Percentiles rank a stretch among this genome's conserved stretches.
Conservation (phyloP, 2,113 vertebrate genomes). For the Scomber colias region DNA sequence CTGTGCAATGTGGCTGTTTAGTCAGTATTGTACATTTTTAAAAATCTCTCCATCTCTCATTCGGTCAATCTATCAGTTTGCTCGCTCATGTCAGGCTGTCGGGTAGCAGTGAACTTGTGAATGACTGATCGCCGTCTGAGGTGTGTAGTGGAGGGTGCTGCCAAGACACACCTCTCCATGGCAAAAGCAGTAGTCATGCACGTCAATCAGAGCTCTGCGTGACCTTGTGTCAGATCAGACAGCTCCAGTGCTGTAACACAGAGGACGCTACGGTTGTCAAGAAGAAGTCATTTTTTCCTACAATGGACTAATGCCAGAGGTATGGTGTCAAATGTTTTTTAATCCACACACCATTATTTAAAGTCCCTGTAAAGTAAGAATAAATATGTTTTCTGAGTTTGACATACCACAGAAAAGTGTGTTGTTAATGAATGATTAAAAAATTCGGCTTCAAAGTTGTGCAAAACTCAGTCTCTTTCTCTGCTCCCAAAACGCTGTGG, state of each 20-base stretch:
- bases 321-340: neutral
- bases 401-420: too few species aligned
- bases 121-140: conserved; percentile 73
- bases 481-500: too few species aligned
- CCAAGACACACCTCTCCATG: conserved; percentile 59
- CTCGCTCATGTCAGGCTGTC: conserved; percentile 64
- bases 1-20: conserved; percentile 34
- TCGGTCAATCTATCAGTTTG: conserved; percentile 69
- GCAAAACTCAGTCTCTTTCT: too few species aligned
- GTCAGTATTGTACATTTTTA: conserved; percentile 47
- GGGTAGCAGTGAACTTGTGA: conserved; percentile 56
- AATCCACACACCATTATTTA: neutral
- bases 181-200: conserved; percentile 59
- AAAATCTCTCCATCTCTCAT: conserved; percentile 64
- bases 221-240: conserved; percentile 77
- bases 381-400: too few species aligned
- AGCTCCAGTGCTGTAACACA: conserved; percentile 21
- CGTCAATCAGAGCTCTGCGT: conserved; percentile 66
- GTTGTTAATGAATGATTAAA: too few species aligned
- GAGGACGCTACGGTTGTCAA: neutral
- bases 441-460: too few species aligned
- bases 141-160: conserved; percentile 61
- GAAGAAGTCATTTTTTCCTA: neutral
- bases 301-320: neutral
- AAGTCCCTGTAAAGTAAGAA: too few species aligned